Evolutionary conservation across 2,888 invertebrate species (phyloP), one percentile per base, ranked within the genome.

Genomic region (Diarsia rubi): DNA sequence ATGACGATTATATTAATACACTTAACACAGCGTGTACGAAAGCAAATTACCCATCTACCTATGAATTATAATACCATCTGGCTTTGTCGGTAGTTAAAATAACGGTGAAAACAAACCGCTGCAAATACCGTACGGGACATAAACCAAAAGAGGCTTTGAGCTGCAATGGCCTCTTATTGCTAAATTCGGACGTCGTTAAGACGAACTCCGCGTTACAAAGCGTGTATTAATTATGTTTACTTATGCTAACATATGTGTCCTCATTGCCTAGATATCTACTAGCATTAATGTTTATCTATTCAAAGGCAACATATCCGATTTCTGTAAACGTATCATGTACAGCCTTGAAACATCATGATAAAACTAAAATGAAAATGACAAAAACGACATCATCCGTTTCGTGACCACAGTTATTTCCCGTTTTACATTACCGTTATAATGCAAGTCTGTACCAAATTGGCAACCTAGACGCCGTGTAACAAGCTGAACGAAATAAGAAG

Each of bases 61-160:
- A 81, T 79, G 82, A 86, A 86, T 86, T 87, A 88, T 85, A 88
- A 87, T 87, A 87, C 81, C 86, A 88, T 85, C 88, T 86, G 86
- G 79, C 81, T 87, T 86, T 81, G 84, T 82, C 75, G 83, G 91
- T 93, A 93, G 93, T 93, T 92, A 94, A 92, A 90, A 90, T 95
- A 95, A 95, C 96, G 93, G 96, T 92, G 80, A 86, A 88, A 73
- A 81, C 89, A 91, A 91, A 94, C 95, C 94, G 95, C 94, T 95
- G 94, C 92, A 88, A 91, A 94, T 95, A 95, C 96, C 95, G 95
- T 95, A 93, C 91, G 91, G 87, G 90, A 90, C 89, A 89, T 91
- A 91, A 91, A 91, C 93, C 91, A 91, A 95, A 94, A 93, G 91
- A 90, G 87, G 91, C 86, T 89, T 88, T 86, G 86, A 88, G 89